Evolutionary conservation across 2,113 vertebrate genomes (phyloP), one percentile per base, ranked within the genome.

Genomic region (Dipodomys merriami): DNA sequence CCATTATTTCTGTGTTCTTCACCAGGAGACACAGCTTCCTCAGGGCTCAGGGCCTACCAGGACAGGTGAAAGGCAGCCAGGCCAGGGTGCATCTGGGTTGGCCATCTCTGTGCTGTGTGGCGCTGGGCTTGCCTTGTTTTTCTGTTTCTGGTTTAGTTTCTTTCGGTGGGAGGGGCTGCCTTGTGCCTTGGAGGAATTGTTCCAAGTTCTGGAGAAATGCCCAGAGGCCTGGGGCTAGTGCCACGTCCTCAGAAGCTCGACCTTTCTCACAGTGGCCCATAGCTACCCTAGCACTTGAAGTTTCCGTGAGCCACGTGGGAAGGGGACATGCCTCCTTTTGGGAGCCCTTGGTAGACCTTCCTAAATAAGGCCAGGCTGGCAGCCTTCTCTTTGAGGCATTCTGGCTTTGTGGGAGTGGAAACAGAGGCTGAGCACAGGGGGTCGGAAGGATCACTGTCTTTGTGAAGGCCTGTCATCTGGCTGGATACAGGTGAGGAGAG

Each of bases 201-300:
- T 90, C 49, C 68, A 15, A 49, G 74, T 3, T 20, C 33, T 77
- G 88, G 94, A 97, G 86, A 53, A 12, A 64, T n/a, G 95, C 94
- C 79, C 92, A 62, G 60, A 90, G 74, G 62, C 91, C 90, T 69
- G 68, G 83, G 84, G 90, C 53, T 85, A 72, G 3, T 20, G 88
- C 0, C 2, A 89, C 64, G 72, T 88, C 7, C 67, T 6, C 76
- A 23, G 27, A 1, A 2, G 39, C 62, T n/a, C 76, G 76, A 95
- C 67, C 62, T 94, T 91, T 97, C 87, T 95, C 92, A 96, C 84
- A 25, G 44, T 69, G n/a, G 94, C 95, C 53, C 4, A 49, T 57
- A 86, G 57, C 65, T 13, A 91, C 22, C 22, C 64, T 18, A 33
- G 71, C 16, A 7, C 62, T 44, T 91, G 91, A 81, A 76, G 79